phyloP scores from a whole-genome alignment of 2,888 invertebrate genomes.

The Spisula subtruncata region DNA sequence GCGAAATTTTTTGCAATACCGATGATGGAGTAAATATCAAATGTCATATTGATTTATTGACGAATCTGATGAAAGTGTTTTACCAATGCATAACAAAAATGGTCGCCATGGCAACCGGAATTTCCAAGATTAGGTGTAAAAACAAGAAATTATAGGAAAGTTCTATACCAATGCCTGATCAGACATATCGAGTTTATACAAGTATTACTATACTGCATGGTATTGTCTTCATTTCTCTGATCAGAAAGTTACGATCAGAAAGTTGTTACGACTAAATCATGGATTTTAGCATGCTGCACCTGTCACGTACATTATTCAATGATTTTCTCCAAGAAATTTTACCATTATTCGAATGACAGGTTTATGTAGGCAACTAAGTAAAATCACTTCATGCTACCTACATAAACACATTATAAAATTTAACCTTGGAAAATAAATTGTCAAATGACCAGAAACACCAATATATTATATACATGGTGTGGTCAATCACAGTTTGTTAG shows the following conservation, averaged over 20 bases:
- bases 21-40: constrained; percentile 25
- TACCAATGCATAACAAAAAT: constrained; percentile 21
- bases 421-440: too few species aligned
- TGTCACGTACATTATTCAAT: not conserved
- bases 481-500: too few species aligned
- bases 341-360: too few species aligned
- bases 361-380: too few species aligned
- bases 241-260: constrained; percentile 3
- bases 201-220: not conserved
- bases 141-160: constrained; percentile 10
- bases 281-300: not conserved
- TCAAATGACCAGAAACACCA: too few species aligned
- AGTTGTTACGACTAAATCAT: not conserved
- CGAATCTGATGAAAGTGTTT: constrained; percentile 2
- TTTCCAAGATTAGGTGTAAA: constrained; percentile 20
- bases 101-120: constrained; percentile 2
- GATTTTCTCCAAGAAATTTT: too few species aligned
- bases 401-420: too few species aligned
- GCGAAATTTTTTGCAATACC: constrained; percentile 9
- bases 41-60: constrained; percentile 31
- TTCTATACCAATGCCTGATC: not conserved
- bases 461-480: too few species aligned
- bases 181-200: not conserved
- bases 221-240: not conserved
- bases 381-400: too few species aligned